Conservation (phyloP, 2,113 vertebrate genomes). For the Castor canadensis region DNA sequence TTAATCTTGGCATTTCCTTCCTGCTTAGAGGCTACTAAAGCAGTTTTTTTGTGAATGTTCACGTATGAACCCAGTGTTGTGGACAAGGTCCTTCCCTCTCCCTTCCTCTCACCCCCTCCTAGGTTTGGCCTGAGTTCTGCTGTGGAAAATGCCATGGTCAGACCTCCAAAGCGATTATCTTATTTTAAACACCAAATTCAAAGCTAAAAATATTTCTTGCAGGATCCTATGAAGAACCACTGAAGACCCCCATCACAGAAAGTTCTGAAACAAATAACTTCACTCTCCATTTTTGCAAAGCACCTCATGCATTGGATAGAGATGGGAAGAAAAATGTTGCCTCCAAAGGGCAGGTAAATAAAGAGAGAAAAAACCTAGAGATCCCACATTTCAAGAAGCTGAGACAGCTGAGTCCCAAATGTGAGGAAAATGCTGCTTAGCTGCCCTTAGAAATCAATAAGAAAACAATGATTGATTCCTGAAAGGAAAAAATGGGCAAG, state of each 20-base stretch:
- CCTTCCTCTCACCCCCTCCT: rapidly evolving
- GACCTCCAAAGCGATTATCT: not conserved
- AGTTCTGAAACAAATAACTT: not conserved
- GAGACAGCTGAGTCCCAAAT: not conserved
- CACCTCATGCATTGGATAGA: not conserved
- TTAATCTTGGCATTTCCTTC: not conserved
- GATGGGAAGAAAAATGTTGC: slow-evolving; percentile 4
- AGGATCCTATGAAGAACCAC: slow-evolving; percentile 22
- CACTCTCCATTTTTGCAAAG: not conserved
- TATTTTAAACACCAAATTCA: slow-evolving; percentile 41
- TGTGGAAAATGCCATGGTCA: not conserved
- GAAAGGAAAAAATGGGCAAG: not conserved
- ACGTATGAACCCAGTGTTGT: not conserved
- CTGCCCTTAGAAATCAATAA: not conserved
- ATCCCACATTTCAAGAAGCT: not conserved
- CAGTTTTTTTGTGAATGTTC: not conserved
- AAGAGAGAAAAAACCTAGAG: not conserved
- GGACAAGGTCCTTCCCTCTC: not conserved
- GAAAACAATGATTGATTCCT: not conserved
- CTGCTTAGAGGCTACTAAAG: not conserved
- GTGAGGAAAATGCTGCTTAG: not conserved
- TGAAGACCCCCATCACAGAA: not conserved
- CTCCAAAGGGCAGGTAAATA: slow-evolving; percentile 51
- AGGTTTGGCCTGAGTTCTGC: not conserved
- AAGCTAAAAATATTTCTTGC: slow-evolving; percentile 34